Base-by-base conservation (phyloP, 2,888 invertebrate species). In the Chrysodeixis includens region DNA sequence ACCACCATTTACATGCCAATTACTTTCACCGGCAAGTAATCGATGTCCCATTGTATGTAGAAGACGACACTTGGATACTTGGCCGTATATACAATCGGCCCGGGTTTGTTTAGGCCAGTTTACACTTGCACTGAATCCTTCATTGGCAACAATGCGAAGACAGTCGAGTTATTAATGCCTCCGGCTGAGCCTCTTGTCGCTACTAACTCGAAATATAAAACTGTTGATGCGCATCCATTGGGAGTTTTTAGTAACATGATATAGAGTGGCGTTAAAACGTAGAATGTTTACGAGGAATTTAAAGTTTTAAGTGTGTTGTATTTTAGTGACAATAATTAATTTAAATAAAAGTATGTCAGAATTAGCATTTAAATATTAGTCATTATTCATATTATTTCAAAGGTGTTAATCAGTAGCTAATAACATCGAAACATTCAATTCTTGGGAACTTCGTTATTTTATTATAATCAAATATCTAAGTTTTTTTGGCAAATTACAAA, bases 11-110 rank as follows among this genome's bases (percentile, higher is more conserved):
- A 86, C 83, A 84, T 85, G 86, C 85, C 86, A 89, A 87, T 88
- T 88, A 87, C 87, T 88, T 87, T 88, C 84, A 80, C 84, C 79
- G 73, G 83, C 82, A 82, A 88, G 86, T 90, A 88, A 90, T 88
- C 87, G 87, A 90, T 87, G 86, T 83, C 58, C 87, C 84, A 88
- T 90, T 90, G 89, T 90, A 81, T 83, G 83, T 80, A 84, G 75
- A 84, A 69, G 78, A 78, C 79, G 74, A 78, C 79, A 74, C 75
- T 72, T 68, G 69, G 78, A 78, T 78, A 74, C 75, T 72, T 68
- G 70, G 71, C 71, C 55, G 72, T 66, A 68, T 69, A 56, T 26
- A 71, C 30, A 65, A 72, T 72, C 58, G 59, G 69, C 71, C n/a
- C 59, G 57, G 79, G 76, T 83, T 83, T 82, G 84, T 87, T 86